phyloP scores from a whole-genome alignment of 2,888 invertebrate genomes.

The Agapostemon virescens region DNA sequence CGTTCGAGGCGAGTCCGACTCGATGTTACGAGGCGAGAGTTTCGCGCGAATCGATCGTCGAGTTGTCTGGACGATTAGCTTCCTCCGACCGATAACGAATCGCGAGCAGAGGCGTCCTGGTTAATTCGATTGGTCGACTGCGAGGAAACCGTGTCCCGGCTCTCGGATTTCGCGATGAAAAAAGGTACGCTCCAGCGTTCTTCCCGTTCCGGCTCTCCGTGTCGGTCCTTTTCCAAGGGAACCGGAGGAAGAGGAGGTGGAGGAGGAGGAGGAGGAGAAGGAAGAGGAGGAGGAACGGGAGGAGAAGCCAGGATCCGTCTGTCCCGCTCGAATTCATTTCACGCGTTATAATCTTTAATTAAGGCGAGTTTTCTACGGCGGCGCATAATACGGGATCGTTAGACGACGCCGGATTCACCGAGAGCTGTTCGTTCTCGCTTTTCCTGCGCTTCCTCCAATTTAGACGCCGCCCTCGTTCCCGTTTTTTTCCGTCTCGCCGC shows the following conservation, averaged over 20 bases:
- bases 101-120: not conserved
- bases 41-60: not conserved
- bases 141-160: slow-evolving; percentile 7
- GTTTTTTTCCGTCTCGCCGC: slow-evolving; percentile 15
- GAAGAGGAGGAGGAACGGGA: too few species aligned
- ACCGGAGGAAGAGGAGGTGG: not conserved
- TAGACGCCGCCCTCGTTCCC: slow-evolving; percentile 14
- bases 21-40: too few species aligned
- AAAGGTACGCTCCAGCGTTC: not conserved
- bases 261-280: not conserved
- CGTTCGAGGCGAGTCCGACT: too few species aligned
- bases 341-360: slow-evolving; percentile 78
- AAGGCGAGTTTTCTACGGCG: slow-evolving; percentile 71
- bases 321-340: slow-evolving; percentile 74
- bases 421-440: slow-evolving; percentile 55
- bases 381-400: slow-evolving; percentile 73
- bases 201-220: not conserved
- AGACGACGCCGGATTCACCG: slow-evolving; percentile 64
- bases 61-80: not conserved
- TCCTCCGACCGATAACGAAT: not conserved
- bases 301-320: slow-evolving; percentile 23
- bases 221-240: not conserved
- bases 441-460: slow-evolving; percentile 30
- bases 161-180: slow-evolving; percentile 28
- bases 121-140: not conserved